Conservation (phyloP, 2,797 vertebrate genomes). For the Paratrypauchen microcephalus region DNA sequence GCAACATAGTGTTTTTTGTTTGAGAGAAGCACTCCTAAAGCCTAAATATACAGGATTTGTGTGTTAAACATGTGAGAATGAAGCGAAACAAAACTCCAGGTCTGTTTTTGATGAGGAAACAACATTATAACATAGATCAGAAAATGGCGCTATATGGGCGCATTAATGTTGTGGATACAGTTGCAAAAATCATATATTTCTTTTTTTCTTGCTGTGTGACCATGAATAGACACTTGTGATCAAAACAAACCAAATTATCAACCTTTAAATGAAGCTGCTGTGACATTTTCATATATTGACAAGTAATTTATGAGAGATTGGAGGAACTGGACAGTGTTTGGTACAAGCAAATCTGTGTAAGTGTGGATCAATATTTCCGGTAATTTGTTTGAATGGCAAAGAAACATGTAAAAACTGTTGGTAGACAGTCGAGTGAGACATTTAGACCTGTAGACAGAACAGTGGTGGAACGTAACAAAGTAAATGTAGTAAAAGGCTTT, state of each 20-base stretch:
- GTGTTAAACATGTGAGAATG: too few relatives aligned
- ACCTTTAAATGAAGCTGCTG: slow-evolving; percentile 13
- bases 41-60: too few relatives aligned
- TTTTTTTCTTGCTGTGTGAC: neutral
- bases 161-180: too few relatives aligned
- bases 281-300: slow-evolving; percentile 32
- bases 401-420: neutral
- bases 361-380: slow-evolving; percentile 20
- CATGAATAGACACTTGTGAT: slow-evolving; percentile 13
- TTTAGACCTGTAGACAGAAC: neutral
- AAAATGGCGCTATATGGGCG: too few relatives aligned
- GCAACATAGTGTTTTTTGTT: too few relatives aligned
- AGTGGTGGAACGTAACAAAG: too few relatives aligned
- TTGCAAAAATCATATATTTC: too few relatives aligned
- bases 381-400: slow-evolving; percentile 3
- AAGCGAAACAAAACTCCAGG: too few relatives aligned
- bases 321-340: slow-evolving; percentile 8
- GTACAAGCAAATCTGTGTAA: neutral
- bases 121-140: too few relatives aligned
- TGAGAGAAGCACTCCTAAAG: too few relatives aligned
- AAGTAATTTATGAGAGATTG: slow-evolving; percentile 24
- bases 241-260: slow-evolving; percentile 18
- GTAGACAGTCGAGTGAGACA: neutral
- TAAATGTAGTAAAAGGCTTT: too few relatives aligned
- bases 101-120: too few relatives aligned